Evolutionary conservation across 2,888 invertebrate genomes (phyloP), one percentile per base, ranked within the genome.

Genomic region (Aleiodes leptofemur): DNA sequence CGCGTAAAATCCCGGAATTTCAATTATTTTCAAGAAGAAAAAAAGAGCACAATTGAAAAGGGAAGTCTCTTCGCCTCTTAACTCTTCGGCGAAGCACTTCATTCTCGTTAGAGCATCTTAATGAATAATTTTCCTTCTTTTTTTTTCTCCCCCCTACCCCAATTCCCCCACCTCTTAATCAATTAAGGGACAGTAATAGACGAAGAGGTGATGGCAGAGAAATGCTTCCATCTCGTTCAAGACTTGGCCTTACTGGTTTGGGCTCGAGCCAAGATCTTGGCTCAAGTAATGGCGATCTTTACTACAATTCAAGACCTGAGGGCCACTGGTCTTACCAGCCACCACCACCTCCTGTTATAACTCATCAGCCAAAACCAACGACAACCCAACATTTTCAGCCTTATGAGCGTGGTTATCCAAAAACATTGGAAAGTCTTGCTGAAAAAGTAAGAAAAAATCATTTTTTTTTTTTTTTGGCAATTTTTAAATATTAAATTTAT

Each of bases 371-470:
- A 0, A 96, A 96, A 87, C 90, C 91, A 66, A 93, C 95, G 16
- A 90, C 91, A 78, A 92, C 94, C 74, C 95, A 96, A 81, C 94
- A 96, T 86, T 97, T 96, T 90, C 96, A 96, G 78, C 96, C 96
- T 6, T 97, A 96, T 90, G 96, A 97, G 87, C 92, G 96, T 78
- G 94, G 93, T 4, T 95, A 95, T 87, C 96, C 96, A 2, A 97
- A 97, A 88, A 97, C 97, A 0, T 90, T 97, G 81, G 97, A 97
- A 88, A 97, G 96, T 85, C 92, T 97, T 72, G 97, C 97, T 5
- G 97, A 97, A 89, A 97, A 97, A 90, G 91, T 91, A 88, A 87
- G 88, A 82, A 23, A 23, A 23, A 23, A 23, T 23, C 23, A n/a
- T n/a, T 23, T 23, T 23, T 23, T 23, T 23, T 23, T 23, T 23